Evolutionary conservation across 1,140 invertebrate genomes (phyloP).

Genomic region (Drosophila rufa): DNA sequence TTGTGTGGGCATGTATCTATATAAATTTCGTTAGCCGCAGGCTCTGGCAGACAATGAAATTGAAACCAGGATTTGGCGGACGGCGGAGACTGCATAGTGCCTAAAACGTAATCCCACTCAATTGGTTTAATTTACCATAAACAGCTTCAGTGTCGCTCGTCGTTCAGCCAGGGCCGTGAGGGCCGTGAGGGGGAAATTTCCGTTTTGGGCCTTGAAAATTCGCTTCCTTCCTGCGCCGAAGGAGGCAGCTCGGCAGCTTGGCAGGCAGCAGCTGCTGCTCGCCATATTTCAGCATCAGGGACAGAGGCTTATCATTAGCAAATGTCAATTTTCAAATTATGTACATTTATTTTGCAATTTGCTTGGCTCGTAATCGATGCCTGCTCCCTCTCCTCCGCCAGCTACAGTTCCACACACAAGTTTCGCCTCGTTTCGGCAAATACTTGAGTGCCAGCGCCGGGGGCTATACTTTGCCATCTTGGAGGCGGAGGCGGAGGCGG

Average conservation of each 20-base stretch:
- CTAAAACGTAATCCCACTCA: slow-evolving; percentile 67
- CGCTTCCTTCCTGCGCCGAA: slow-evolving; percentile 48
- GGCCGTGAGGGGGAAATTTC: slow-evolving; percentile 46
- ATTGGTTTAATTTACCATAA: slow-evolving; percentile 83
- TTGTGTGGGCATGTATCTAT: slow-evolving; percentile 42
- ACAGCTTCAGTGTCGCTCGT: slow-evolving; percentile 60
- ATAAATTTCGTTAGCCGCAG: slow-evolving; percentile 58
- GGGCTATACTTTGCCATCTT: slow-evolving; percentile 17
- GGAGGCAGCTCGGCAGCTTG: slow-evolving; percentile 6
- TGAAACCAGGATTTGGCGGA: slow-evolving; percentile 54
- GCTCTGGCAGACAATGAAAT: slow-evolving; percentile 68
- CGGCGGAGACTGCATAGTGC: slow-evolving; percentile 15
- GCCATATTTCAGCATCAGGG: slow-evolving; percentile 63
- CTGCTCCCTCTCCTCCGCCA: slow-evolving; percentile 4
- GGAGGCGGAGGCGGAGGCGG: slow-evolving; percentile 7
- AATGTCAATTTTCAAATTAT: slow-evolving; percentile 75
- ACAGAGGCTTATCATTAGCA: slow-evolving; percentile 73
- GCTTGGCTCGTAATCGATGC: slow-evolving; percentile 53
- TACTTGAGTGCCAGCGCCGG: slow-evolving; percentile 15
- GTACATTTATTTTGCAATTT: slow-evolving; percentile 67
- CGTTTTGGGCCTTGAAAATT: slow-evolving; percentile 41
- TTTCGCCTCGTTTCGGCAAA: slow-evolving; percentile 23
- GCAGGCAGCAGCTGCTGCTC: slow-evolving; percentile 1
- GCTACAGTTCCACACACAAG: slow-evolving; percentile 5
- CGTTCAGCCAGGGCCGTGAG: neutral